Percentiles rank a stretch among this genome's conserved stretches.
Evolutionary conservation across 1,140 invertebrate genomes (phyloP).

Genomic region (Drosophila ananassae): DNA sequence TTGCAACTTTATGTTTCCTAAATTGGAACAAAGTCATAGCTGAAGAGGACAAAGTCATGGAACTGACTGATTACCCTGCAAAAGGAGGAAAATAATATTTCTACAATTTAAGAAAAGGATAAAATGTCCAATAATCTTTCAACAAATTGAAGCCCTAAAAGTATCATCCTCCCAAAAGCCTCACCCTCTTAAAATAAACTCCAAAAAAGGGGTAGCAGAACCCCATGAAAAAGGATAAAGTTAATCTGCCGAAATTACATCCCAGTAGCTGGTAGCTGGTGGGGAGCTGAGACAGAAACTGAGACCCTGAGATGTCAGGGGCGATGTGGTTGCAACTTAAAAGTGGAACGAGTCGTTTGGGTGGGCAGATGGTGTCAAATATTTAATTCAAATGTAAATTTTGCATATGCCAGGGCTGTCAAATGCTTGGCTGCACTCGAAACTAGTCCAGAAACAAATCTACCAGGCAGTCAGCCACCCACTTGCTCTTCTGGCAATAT

Average conservation of each 20-base stretch:
- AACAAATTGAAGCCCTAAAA: background rate
- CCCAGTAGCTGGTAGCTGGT: conserved; percentile 1
- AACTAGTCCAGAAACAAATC: conserved; percentile 10
- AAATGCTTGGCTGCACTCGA: conserved; percentile 62
- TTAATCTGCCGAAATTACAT: conserved; percentile 51
- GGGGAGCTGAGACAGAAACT: background rate
- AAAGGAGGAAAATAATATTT: background rate
- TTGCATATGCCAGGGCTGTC: conserved; percentile 57
- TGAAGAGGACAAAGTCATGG: accelerated
- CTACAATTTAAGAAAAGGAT: background rate
- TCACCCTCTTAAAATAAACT: background rate
- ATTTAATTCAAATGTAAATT: conserved; percentile 69
- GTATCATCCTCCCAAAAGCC: background rate
- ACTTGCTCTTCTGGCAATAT: background rate
- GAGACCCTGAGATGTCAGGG: conserved; percentile 22
- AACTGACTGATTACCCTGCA: background rate
- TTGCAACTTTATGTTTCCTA: conserved; percentile 32
- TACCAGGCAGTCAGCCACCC: background rate
- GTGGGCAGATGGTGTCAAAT: conserved; percentile 29
- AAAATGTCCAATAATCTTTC: background rate
- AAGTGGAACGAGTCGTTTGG: background rate
- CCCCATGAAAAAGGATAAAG: conserved; percentile 41
- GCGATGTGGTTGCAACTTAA: conserved; percentile 24
- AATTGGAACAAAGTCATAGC: conserved; percentile 7
- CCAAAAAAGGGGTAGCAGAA: conserved; percentile 1